Evolutionary conservation across 2,888 invertebrate genomes (phyloP), one percentile per base, ranked within the genome.

Genomic region (Hesperia comma): DNA sequence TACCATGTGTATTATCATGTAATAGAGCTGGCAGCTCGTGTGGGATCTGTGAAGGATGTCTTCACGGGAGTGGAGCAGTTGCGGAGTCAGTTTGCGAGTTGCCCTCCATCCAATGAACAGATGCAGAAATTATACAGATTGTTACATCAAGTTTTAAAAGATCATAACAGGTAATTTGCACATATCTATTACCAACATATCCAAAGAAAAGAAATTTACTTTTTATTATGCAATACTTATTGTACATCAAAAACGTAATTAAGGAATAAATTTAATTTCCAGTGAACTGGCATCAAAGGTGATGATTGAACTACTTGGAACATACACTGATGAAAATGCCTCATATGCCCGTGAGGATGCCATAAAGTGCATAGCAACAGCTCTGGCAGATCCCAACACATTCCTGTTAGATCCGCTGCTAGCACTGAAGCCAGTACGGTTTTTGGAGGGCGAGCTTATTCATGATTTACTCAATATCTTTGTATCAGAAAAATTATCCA

Each of bases 271-370:
- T 41, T 33, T 37, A 0, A 67, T 70, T 49, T 26, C 83, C 84
- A 97, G 98, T 87, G 98, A 98, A 82, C 94, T 97, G 77, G 98
- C 98, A 26, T 96, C 98, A 17, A 98, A 98, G 86, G 98, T 99
- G 4, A 99, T 99, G 99, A 96, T 99, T 71, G 99, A 99, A 86
- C 93, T 99, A 0, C 92, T 99, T 67, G 98, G 98, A 26, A 99
- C 99, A 0, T 99, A 99, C 87, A 99, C 98, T 26, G 96, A 98
- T 70, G 99, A 99, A 80, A 99, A 99, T 90, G 99, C 99, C 0
- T 98, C 98, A 1, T 97, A 98, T 72, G 99, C 99, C 0, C 94
- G 98, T 73, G 98, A 99, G 84, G 99, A 99, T 92, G 99, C 99
- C 1, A 97, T 98, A 80, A 95, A 97, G 79, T 99, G 99, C 86